Conservation (phyloP, 2,888 invertebrate genomes). For the Hymenopus coronatus region DNA sequence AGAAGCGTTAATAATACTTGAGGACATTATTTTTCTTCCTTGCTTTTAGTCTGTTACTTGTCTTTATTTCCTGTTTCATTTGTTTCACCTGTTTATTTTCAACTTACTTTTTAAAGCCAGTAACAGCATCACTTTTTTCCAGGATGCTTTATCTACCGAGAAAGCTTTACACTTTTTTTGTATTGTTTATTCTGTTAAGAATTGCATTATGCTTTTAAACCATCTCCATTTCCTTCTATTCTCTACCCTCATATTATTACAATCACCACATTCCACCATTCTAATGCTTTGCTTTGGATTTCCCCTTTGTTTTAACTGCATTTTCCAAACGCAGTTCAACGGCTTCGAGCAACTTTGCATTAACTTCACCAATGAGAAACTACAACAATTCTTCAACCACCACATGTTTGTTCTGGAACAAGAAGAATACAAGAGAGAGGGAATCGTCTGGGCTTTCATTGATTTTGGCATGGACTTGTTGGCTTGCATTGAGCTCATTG, state of each 20-base stretch:
- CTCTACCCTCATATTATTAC: not conserved
- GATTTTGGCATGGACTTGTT: constrained; percentile 97
- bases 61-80: not conserved
- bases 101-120: no score
- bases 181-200: no score
- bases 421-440: constrained; percentile 93
- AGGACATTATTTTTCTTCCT: not conserved
- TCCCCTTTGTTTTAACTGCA: not conserved
- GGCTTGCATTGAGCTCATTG: constrained; percentile 93
- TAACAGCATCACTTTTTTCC: not conserved
- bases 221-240: not conserved
- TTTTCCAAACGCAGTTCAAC: constrained; percentile 63
- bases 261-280: not conserved
- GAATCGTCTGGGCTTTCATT: constrained; percentile 94
- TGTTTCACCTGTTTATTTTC: not conserved
- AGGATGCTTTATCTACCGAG: not conserved
- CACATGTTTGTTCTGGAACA: constrained; percentile 98
- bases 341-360: constrained; percentile 98
- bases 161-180: not conserved
- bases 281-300: not conserved
- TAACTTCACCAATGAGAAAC: constrained; percentile 97
- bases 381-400: constrained; percentile 98
- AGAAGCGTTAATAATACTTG: not conserved
- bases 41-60: no score
- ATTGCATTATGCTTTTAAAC: not conserved